These are phyloP conservation scores for Steinernema carpocapsae DNA, from an alignment of 2,888 invertebrate species.

Conservation along the genomic window DNA sequence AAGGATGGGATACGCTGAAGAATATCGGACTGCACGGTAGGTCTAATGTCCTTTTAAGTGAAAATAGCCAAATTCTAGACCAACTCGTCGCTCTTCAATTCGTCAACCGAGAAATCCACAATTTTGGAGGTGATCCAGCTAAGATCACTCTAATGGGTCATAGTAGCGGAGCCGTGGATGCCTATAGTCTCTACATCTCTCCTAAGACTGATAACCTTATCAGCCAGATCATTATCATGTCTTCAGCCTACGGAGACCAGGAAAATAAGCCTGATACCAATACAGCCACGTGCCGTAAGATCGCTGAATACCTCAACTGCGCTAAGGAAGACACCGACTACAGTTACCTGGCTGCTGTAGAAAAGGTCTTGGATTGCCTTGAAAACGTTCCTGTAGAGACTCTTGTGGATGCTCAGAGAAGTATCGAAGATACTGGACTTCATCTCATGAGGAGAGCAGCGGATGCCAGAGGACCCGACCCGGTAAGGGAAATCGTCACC, in stretches of 20 bases:
- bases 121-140: background rate
- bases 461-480: background rate
- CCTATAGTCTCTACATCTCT: constrained; percentile 26
- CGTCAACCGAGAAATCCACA: background rate
- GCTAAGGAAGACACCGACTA: background rate
- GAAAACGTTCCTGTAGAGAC: constrained; percentile 1
- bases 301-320: background rate
- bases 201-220: constrained; percentile 27
- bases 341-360: background rate
- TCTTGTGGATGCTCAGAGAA: constrained; percentile 5
- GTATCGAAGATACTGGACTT: background rate
- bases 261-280: background rate
- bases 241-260: background rate
- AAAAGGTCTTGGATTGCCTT: constrained; percentile 31
- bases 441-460: background rate
- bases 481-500: background rate
- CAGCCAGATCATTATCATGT: constrained; percentile 33
- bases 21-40: constrained; percentile 13
- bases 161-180: constrained; percentile 29
- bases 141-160: constrained; percentile 13
- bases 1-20: constrained; percentile 29
- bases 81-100: background rate
- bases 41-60: background rate
- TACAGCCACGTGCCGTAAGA: background rate
- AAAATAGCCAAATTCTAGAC: constrained; percentile 32